Evolutionary conservation across 2,888 invertebrate genomes (phyloP).

Genomic region (Eulithis prunata): DNA sequence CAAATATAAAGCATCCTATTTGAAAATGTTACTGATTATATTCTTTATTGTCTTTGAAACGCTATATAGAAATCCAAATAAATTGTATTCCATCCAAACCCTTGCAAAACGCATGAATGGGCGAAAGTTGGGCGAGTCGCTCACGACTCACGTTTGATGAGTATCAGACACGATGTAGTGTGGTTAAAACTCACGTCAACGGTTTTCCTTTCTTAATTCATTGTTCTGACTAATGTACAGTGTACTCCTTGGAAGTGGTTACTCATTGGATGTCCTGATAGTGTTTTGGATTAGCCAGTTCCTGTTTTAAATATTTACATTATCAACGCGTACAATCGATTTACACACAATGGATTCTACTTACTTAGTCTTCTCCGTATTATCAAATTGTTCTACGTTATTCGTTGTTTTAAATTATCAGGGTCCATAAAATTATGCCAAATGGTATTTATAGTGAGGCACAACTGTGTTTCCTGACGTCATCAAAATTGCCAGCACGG

Average conservation of each 20-base stretch:
- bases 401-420: background rate
- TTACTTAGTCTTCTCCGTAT: too few species aligned
- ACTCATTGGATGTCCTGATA: slow-evolving; percentile 16
- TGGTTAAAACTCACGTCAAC: slow-evolving; percentile 46
- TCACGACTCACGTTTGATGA: slow-evolving; percentile 61
- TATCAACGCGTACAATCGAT: too few species aligned
- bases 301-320: background rate
- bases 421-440: too few species aligned
- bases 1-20: too few species aligned
- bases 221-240: slow-evolving; percentile 20
- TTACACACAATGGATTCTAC: too few species aligned
- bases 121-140: slow-evolving; percentile 71
- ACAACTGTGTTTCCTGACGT: too few species aligned
- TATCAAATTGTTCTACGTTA: background rate
- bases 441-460: too few species aligned
- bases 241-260: slow-evolving; percentile 5
- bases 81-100: slow-evolving; percentile 37
- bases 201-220: slow-evolving; percentile 41
- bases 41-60: background rate
- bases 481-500: background rate
- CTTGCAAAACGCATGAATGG: slow-evolving; percentile 55
- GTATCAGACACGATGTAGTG: slow-evolving; percentile 52
- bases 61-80: slow-evolving; percentile 15
- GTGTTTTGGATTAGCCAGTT: background rate
- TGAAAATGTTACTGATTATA: too few species aligned